These are phyloP conservation scores for Eupithecia subfuscata DNA, from an alignment of 2,888 invertebrate genomes.

Conservation along the genomic window DNA sequence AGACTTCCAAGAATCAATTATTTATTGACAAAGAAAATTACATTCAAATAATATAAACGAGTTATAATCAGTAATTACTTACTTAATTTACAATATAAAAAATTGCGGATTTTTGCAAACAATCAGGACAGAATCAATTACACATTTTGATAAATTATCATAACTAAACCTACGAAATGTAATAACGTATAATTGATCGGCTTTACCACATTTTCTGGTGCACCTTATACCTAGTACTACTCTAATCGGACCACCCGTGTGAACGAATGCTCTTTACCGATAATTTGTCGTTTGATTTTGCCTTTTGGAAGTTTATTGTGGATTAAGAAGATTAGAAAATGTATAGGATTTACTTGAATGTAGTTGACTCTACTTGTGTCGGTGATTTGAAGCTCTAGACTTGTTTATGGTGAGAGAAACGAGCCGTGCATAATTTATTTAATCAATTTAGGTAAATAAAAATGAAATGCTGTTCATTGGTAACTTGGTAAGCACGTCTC, in stretches of 20 bases:
- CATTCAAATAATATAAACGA: too few species aligned
- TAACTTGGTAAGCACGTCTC: neutral
- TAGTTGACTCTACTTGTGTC: neutral
- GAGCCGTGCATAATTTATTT: neutral
- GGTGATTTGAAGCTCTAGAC: neutral
- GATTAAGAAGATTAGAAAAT: slow-evolving; percentile 31
- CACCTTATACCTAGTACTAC: slow-evolving; percentile 5
- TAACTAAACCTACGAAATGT: too few species aligned
- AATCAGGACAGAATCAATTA: too few species aligned
- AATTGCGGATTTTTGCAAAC: too few species aligned
- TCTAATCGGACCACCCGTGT: slow-evolving; percentile 76
- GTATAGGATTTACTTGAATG: slow-evolving; percentile 37
- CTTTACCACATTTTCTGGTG: neutral
- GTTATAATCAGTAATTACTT: too few species aligned
- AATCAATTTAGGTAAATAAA: neutral
- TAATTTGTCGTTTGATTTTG: slow-evolving; percentile 49
- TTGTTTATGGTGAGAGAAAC: slow-evolving; percentile 8
- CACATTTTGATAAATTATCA: too few species aligned
- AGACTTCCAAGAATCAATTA: too few species aligned
- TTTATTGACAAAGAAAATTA: too few species aligned
- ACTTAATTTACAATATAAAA: too few species aligned
- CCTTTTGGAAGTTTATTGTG: slow-evolving; percentile 47
- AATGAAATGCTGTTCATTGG: neutral
- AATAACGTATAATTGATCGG: neutral
- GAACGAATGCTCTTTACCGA: slow-evolving; percentile 49